Base-by-base conservation (phyloP, 1,140 invertebrate genomes). In the Phymastichus coffea region DNA sequence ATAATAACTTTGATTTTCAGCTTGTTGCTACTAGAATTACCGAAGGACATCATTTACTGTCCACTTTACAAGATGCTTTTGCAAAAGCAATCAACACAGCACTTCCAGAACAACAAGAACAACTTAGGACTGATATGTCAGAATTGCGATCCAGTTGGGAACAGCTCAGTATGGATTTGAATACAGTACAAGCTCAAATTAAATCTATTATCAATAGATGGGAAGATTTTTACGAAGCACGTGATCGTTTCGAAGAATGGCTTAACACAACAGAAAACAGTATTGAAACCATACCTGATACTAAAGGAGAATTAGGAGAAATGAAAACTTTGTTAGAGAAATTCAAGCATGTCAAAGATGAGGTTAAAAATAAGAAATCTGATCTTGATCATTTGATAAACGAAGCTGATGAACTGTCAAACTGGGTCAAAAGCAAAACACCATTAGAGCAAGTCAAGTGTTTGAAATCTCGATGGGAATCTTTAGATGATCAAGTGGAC, bases 261-360 rank as follows among this genome's bases (percentile, higher is more conserved):
- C 79, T 93, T 0, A 80, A 73, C 6, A 85, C 85, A 41, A 88
- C 84, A 0, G 87, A 89, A 74, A 80, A 83, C 43, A 80, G 78
- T 22, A 70, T 94, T 0, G 81, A 86, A 56, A 80, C 82, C 48
- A 78, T 85, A 14, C 83, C 86, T 0, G 81, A 87, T 41, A 89
- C 88, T 1, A 89, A 88, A 68, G 91, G 90, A 26, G 92, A 95
- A 78, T 77, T 94, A 6, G 88, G 91, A 47, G 93, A 95, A 80
- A 94, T 95, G 87, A 94, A 93, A 76, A 94, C 92, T 0, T 80
- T 92, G 19, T 79, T 94, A 1, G 94, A 97, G 72, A 86, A 91
- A 70, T 94, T 88, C 62, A 92, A 88, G 69, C 86, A 91, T 56
- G 82, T 91, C 19, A 83, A 87, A 64, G 85, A 87, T 46, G 90